Base-by-base conservation (phyloP, 64 coral and sea anemone genomes). In the Actinia equina region DNA sequence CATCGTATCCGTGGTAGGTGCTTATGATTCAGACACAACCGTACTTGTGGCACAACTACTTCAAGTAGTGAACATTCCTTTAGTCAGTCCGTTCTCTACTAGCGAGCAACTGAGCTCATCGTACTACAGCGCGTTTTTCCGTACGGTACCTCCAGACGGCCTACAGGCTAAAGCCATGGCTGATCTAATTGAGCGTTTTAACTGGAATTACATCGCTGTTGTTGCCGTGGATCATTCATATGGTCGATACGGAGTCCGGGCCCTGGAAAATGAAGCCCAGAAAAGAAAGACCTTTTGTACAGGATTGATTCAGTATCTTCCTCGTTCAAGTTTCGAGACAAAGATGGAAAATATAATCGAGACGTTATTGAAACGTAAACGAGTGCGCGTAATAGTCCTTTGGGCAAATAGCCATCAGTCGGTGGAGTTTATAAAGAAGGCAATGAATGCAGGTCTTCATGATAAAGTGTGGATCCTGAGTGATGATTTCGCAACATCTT, bases 91-190 rank as follows among this genome's bases (percentile, higher is more conserved):
- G 14, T 69, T 86, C 43, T 61, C 89, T 27, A 86, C 89, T 49
- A 91, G 89, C n/a, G 83, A 79, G 56, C 83, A 91, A 52, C 84
- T 91, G 46, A 91, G 77, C 27, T 52, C 70, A 27, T 59, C 44
- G 23, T 37, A 82, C 4, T 93, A 97, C 84, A 77, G 79, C 42
- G 63, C 92, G 3, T 98, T 98, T 54, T 98, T 98, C 57, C 86
- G 95, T 30, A 98, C 95, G 22, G 89, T 98, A 6, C 95, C 95
- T 60, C 88, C 95, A 22, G 95, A 91, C 52, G 89, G 89, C 37
- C 43, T 87, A 60, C 95, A 98, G 51, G 90, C 95, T 26, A 59
- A 65, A 22, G 92, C 92, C 20, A 98, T 98, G 92, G 88, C 80
- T 5, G 95, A 98, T 71, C 20, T 98, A 7, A 91, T 98, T 26